Evolutionary conservation across 2,888 invertebrate species (phyloP), one percentile per base, ranked within the genome.

Genomic region (Gibbula magus): DNA sequence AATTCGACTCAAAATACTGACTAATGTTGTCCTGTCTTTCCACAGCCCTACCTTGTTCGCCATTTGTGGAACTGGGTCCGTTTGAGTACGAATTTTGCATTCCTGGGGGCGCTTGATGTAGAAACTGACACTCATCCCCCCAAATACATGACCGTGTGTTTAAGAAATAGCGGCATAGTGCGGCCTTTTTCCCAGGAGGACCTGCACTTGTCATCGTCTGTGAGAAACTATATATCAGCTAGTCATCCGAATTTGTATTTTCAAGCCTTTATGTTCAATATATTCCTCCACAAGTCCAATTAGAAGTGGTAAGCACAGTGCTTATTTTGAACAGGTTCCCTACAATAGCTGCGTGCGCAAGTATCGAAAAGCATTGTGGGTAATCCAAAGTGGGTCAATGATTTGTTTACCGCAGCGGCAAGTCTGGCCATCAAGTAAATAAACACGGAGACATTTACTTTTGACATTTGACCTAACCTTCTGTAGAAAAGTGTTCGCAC

Each of bases 81-180:
- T 84, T 86, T 20, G 79, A 82, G 51, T 80, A 84, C 75, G 83
- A 82, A 79, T 83, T 83, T 79, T 84, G 86, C 81, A 87, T 83
- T 75, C 82, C 81, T 78, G 84, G 81, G 20, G 86, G 87, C 79
- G 85, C 86, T 83, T 88, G 87, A 86, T 90, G 89, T 66, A 88
- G 84, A 88, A 88, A 89, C 81, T 89, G 89, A 85, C 90, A 90
- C 53, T 89, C 88, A 79, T 89, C 89, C 39, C 89, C 89, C 81
- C 86, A 89, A 79, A 86, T 85, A 87, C 90, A 89, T 39, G 85
- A 85, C 78, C 89, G 88, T 76, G 86, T 84, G 83, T 85, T 88
- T 81, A 87, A 75, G 82, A 87, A 90, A 85, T 87, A 90, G 85
- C 89, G 86, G 85, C 90, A 90, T 75, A 85, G 84, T 85, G 88